A percentile compares a stretch with the other conserved stretches of the same genome.
phyloP scores from a whole-genome alignment of 2,797 vertebrate species.

The Amazona finschi region DNA sequence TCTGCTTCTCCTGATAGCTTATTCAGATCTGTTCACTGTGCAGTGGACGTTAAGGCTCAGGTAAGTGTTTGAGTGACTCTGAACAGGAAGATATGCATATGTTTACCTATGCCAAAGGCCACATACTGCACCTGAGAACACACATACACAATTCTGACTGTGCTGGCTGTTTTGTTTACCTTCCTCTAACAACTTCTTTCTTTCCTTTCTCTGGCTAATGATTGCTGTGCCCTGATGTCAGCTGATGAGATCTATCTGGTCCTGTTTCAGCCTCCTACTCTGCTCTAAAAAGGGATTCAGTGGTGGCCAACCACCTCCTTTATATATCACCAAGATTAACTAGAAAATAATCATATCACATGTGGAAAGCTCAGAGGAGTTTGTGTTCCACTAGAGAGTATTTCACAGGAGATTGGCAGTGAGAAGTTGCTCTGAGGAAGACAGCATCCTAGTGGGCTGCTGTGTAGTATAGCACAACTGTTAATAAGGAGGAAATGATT shows the following conservation, averaged over 20 bases:
- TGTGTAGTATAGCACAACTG: neutral
- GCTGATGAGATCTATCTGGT: neutral
- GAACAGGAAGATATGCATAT: accelerated
- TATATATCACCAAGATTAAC: neutral
- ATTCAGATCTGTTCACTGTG: neutral
- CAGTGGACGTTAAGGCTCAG: neutral
- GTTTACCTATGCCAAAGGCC: neutral
- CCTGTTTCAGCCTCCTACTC: neutral
- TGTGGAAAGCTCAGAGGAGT: neutral
- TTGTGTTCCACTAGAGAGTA: neutral
- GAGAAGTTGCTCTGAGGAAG: neutral
- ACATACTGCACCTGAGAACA: neutral
- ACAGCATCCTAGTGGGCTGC: neutral
- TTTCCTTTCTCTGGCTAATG: neutral
- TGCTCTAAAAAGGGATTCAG: neutral
- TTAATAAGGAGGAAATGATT: slow-evolving; percentile 6
- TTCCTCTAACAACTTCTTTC: neutral
- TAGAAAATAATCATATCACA: neutral
- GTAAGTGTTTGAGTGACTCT: accelerated
- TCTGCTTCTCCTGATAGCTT: neutral
- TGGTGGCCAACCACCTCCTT: neutral
- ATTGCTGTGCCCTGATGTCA: neutral
- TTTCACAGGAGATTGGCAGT: neutral
- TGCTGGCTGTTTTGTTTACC: neutral
- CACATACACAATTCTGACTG: neutral